These are phyloP conservation scores for Barbus barbus DNA, from an alignment of 2,113 vertebrate genomes.

Conservation along the genomic window DNA sequence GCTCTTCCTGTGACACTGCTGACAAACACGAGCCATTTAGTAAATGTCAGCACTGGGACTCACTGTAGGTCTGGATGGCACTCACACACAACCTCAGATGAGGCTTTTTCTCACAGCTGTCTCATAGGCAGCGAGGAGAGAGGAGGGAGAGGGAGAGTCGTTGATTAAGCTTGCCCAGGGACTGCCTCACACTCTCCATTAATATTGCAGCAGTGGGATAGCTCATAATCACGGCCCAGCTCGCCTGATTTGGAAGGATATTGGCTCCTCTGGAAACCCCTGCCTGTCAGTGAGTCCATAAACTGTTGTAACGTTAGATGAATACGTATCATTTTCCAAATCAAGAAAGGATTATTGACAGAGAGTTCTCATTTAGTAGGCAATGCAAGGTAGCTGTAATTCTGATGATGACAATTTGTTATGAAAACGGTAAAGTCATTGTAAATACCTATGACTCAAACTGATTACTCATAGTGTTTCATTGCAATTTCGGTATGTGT, in stretches of 20 bases:
- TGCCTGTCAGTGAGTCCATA: conserved; percentile 13
- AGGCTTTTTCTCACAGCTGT: conserved; percentile 32
- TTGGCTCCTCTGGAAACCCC: conserved; percentile 40
- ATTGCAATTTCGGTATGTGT: not conserved
- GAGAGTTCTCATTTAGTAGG: not conserved
- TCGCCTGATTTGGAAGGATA: conserved; percentile 45
- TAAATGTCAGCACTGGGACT: conserved; percentile 47
- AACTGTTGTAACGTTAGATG: conserved; percentile 23
- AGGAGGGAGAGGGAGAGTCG: not conserved
- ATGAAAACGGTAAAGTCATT: not conserved
- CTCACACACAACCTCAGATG: not conserved
- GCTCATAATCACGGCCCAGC: conserved; percentile 52
- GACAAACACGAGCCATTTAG: conserved; percentile 55
- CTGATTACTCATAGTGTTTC: not conserved
- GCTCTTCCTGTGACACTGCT: conserved; percentile 15
- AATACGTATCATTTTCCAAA: conserved; percentile 4
- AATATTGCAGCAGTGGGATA: conserved; percentile 56
- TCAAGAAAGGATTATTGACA: conserved; percentile 5
- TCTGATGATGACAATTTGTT: not conserved
- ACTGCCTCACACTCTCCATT: conserved; percentile 49
- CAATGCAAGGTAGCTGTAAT: not conserved
- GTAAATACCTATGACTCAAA: not conserved
- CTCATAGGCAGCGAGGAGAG: conserved; percentile 7
- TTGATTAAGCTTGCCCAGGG: conserved; percentile 30
- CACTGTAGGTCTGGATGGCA: conserved; percentile 16